phyloP scores from a whole-genome alignment of 2,113 vertebrate genomes.

The Xiphophorus couchianus region DNA sequence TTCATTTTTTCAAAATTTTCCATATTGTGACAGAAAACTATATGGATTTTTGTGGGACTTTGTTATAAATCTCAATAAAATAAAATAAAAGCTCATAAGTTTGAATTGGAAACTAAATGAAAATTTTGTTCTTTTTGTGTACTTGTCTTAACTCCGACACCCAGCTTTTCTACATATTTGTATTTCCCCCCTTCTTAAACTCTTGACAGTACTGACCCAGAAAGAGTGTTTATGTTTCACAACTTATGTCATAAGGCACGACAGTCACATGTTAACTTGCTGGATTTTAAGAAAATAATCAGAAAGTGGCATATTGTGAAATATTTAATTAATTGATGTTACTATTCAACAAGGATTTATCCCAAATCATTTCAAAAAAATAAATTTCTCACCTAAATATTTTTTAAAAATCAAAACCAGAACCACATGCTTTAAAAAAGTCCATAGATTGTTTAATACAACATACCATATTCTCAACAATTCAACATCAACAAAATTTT shows the following conservation, averaged over 20 bases:
- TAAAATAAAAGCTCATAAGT: background rate
- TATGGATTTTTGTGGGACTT: background rate
- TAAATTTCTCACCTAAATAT: background rate
- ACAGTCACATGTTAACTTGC: too few relatives aligned
- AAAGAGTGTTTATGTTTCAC: too few relatives aligned
- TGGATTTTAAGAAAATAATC: too few relatives aligned
- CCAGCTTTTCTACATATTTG: too few relatives aligned
- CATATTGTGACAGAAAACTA: background rate
- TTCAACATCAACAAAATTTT: conserved; percentile 85
- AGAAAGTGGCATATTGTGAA: background rate
- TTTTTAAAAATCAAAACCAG: conserved; percentile 57
- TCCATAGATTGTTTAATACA: conserved; percentile 86
- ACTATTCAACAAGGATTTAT: background rate
- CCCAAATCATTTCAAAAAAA: too few relatives aligned
- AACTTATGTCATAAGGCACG: too few relatives aligned
- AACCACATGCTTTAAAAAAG: conserved; percentile 74
- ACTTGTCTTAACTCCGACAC: too few relatives aligned
- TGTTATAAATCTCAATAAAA: background rate
- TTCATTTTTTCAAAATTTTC: background rate
- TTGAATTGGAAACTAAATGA: background rate
- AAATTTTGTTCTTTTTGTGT: background rate
- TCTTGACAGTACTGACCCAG: too few relatives aligned
- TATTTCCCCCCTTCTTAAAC: too few relatives aligned
- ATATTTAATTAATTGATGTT: background rate
- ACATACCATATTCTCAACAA: conserved; percentile 86